Base-by-base conservation (phyloP, 2,888 invertebrate genomes). In the Phaonia tiefii region DNA sequence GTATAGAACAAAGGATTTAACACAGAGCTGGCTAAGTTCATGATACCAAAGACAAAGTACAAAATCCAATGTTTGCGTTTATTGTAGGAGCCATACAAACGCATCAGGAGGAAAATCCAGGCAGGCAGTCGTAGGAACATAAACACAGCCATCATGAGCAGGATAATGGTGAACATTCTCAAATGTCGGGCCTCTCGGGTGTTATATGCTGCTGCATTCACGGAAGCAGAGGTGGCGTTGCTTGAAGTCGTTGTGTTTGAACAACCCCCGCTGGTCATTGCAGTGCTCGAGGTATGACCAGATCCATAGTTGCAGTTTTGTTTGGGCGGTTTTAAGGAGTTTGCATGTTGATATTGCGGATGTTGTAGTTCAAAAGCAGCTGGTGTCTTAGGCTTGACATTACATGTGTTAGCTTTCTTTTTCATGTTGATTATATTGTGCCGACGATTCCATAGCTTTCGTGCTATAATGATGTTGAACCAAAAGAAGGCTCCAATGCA, bases 1-100 rank as follows among this genome's bases (percentile, higher is more conserved):
- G 93, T 92, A 83, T 93, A 94, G 31, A 93, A 88, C 65, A 93
- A 90, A 0, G 93, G 93, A 90, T 94, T 93, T 25, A 93, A 77
- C 0, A 92, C 91, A 56, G 92, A 92, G 84, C 92, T 93, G 3
- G 92, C 75, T 46, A 93, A 86, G 4, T 92, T 92, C n/a, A 94
- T 85, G 3, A 91, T 86, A 10, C 92, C 91, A 3, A 93, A 91
- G n/a, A 88, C 82, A 74, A 92, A 92, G 83, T 92, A 91, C 10
- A 92, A 80, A 49, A 92, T 87, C 92, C 92, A 93, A 84, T 90
- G 86, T 5, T 86, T 54, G 31, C 85, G 85, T 49, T 86, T 84
- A 17, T 86, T 83, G 63, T 88, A 85, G 10, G 83, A 82, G 5
- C 87, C 86, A 76, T 90, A 88, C 69, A 92, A 85, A 83, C 92